phyloP scores from a whole-genome alignment of 30 jellyfish, hydroid and myxozoan species.

The Cassiopea xamachana region DNA sequence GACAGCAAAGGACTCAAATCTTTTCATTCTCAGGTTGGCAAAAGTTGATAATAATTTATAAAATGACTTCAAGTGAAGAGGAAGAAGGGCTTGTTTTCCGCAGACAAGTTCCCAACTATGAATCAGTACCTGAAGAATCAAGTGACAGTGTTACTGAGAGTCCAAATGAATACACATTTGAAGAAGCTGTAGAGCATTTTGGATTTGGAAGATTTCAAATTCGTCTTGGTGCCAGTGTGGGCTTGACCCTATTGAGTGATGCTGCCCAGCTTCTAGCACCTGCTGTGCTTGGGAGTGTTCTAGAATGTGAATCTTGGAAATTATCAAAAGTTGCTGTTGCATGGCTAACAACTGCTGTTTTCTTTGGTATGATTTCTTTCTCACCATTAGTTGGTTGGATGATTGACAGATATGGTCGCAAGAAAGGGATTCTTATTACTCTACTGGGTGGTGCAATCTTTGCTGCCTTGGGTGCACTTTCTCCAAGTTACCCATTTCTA shows the following conservation, averaged over 20 bases:
- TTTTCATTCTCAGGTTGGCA: no score
- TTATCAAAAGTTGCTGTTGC: constrained; percentile 63
- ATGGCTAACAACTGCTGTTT: constrained; percentile 71
- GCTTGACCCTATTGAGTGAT: constrained; percentile 56
- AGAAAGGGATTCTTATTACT: constrained; percentile 44
- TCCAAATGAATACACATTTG: constrained; percentile 62
- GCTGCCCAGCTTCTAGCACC: constrained; percentile 74
- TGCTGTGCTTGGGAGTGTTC: constrained; percentile 52
- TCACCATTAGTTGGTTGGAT: constrained; percentile 66
- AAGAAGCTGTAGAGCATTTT: constrained; percentile 76
- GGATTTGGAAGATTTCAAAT: constrained; percentile 76
- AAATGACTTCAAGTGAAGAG: constrained; percentile 18
- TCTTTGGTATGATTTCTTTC: constrained; percentile 67
- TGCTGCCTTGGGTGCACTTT: constrained; percentile 65
- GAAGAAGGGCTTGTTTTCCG: constrained; percentile 5
- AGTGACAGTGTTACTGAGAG: not conserved
- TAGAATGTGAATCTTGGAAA: constrained; percentile 62
- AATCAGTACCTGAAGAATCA: not conserved
- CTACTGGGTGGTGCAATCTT: constrained; percentile 47
- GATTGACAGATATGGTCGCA: constrained; percentile 57
- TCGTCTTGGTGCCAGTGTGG: constrained; percentile 69
- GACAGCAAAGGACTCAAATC: no score
- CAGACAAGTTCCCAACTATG: not conserved
- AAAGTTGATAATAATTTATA: not conserved
- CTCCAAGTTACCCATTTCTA: constrained; percentile 70